A percentile compares a stretch with the other conserved stretches of the same genome.
Evolutionary conservation across 2,113 vertebrate species (phyloP).

Genomic region (Naja naja): DNA sequence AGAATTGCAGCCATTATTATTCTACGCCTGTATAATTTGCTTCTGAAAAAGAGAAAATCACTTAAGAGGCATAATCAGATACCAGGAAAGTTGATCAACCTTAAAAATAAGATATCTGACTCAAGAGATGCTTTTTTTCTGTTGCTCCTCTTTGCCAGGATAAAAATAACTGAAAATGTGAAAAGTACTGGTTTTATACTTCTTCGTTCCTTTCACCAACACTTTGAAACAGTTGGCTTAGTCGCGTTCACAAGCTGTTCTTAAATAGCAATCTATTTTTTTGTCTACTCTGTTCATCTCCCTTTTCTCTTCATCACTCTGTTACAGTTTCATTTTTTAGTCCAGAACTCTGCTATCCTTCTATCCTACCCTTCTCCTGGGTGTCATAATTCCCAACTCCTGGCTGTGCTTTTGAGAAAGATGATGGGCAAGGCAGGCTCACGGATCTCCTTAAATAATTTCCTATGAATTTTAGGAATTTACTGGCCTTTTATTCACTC

Average conservation of each 20-base stretch:
- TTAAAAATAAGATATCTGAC: background rate
- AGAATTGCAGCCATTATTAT: background rate
- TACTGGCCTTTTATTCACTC: background rate
- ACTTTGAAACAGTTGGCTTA: background rate
- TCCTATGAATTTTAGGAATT: background rate
- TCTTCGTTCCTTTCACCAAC: background rate
- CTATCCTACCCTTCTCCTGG: background rate
- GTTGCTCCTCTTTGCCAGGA: background rate
- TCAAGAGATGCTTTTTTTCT: background rate
- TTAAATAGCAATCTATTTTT: background rate
- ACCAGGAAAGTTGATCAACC: background rate
- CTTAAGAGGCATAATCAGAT: constrained; percentile 11
- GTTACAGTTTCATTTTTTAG: background rate
- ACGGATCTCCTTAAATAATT: background rate
- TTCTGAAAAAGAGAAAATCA: background rate
- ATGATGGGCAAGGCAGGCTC: background rate
- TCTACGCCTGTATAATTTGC: background rate
- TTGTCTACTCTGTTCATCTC: background rate
- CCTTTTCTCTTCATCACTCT: background rate
- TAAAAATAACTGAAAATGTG: background rate
- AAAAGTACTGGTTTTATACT: background rate
- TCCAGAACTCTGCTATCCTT: background rate
- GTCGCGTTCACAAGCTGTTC: background rate
- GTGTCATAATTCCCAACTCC: background rate
- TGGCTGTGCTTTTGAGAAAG: background rate